Evolutionary conservation across 2,113 vertebrate species (phyloP).

Genomic region (Bettongia penicillata): DNA sequence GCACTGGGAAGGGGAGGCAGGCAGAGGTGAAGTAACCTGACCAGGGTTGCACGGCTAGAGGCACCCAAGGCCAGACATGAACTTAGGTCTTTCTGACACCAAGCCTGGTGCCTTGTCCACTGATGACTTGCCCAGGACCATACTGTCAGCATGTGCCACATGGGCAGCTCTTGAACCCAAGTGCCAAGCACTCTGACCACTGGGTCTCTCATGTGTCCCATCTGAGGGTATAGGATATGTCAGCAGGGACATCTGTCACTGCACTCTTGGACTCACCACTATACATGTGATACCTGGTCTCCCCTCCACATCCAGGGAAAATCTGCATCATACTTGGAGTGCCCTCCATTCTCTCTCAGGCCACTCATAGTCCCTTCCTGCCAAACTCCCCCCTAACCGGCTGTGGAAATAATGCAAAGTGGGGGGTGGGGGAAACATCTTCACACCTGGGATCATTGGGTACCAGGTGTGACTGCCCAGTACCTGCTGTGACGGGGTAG

Average conservation of each 20-base stretch:
- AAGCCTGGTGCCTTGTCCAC: no score
- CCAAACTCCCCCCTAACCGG: background rate
- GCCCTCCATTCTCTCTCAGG: background rate
- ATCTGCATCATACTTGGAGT: background rate
- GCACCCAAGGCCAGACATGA: no score
- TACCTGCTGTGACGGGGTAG: constrained; percentile 98
- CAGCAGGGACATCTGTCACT: no score
- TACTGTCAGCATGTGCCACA: no score
- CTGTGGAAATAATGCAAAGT: no score
- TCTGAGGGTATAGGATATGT: background rate
- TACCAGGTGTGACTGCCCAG: background rate
- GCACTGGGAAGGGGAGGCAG: background rate
- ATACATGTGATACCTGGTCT: no score
- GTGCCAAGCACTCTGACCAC: no score
- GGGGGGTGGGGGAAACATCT: no score
- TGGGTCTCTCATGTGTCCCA: background rate
- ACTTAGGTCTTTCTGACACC: no score
- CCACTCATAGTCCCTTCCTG: background rate
- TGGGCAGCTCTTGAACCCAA: background rate
- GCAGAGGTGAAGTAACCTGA: background rate
- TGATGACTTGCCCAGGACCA: no score
- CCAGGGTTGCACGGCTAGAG: background rate
- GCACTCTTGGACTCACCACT: no score
- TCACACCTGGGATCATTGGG: background rate
- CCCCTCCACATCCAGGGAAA: background rate